These are phyloP conservation scores for Engystomops pustulosus DNA, from an alignment of 2,113 vertebrate genomes.

Conservation along the genomic window DNA sequence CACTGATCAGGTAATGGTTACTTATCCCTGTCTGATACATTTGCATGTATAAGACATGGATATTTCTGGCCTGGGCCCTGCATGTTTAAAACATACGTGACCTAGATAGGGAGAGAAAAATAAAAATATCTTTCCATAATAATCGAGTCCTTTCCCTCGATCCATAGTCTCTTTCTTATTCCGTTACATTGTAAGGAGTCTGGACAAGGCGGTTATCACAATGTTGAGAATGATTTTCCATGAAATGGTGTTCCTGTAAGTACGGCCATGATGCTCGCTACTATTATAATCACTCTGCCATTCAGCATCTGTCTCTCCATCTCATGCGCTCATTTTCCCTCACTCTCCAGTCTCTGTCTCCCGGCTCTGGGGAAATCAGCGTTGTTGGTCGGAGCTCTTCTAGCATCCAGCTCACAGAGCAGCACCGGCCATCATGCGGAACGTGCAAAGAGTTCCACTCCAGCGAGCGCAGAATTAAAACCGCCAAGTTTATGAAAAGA, in stretches of 20 bases:
- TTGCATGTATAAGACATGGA: too few species aligned
- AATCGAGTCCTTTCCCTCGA: too few species aligned
- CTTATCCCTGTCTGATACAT: too few species aligned
- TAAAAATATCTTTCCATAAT: too few species aligned
- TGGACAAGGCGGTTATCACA: background rate
- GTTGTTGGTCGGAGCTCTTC: conserved; percentile 2
- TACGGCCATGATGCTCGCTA: background rate
- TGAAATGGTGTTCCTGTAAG: background rate
- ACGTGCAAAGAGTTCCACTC: conserved; percentile 19
- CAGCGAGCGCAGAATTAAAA: conserved; percentile 29
- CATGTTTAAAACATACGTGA: too few species aligned
- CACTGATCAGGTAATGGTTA: too few species aligned
- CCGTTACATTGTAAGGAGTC: background rate
- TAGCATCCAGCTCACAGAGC: conserved; percentile 4
- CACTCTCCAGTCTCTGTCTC: background rate
- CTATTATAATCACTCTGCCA: background rate
- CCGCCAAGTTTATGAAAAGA: conserved; percentile 50
- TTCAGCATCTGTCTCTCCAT: conserved; percentile 22
- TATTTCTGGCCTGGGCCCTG: too few species aligned
- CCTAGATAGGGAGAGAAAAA: too few species aligned
- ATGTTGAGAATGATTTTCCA: background rate
- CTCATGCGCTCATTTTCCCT: conserved; percentile 18
- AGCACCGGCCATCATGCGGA: conserved; percentile 31
- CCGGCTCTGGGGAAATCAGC: conserved; percentile 36
- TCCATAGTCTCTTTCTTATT: background rate